Base-by-base conservation (phyloP, 2,113 vertebrate species). In the Aldabrachelys gigantea region DNA sequence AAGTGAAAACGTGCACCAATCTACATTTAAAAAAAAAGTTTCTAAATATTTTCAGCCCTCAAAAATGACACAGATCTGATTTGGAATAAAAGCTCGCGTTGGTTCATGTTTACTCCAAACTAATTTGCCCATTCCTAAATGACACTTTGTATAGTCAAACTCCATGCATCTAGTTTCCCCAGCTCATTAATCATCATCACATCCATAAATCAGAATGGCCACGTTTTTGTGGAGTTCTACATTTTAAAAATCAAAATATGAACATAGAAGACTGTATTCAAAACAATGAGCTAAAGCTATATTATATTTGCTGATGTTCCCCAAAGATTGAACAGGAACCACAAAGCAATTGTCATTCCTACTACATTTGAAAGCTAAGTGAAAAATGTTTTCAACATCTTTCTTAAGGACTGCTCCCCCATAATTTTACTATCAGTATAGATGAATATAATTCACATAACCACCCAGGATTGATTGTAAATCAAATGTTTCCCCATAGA, bases 401-500 rank as follows among this genome's bases (percentile, higher is more conserved):
- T 87, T 89, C 80, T 82, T 85, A 79, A 93, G 80, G 91, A 95
- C 38, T 89, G 38, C 25, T 93, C 79, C 87, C 96, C 78, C 90
- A 84, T 87, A 76, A 31, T 93, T 97, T 94, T 92, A 25, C 50
- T 96, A 91, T 97, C 84, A 6, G 6, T 91, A 93, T 97, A 97
- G 95, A 88, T 97, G 96, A 96, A 96, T 89, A 89, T 93, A 96
- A 95, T 96, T 98, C 97, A 95, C 97, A 98, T 97, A 96, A 96
- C 92, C 96, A 92, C 87, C 85, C 97, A 95, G 94, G 95, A 98
- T 95, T 89, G 95, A 90, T 91, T 95, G 96, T 98, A 98, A 98
- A 98, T 98, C 96, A 98, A 81, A 79, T 88, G 31, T 91, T 98
- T 98, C 98, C 97, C 49, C 75, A 95, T 96, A 97, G 96, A 97